Base-by-base conservation (phyloP, 2,113 vertebrate genomes). In the Chroicocephalus ridibundus region DNA sequence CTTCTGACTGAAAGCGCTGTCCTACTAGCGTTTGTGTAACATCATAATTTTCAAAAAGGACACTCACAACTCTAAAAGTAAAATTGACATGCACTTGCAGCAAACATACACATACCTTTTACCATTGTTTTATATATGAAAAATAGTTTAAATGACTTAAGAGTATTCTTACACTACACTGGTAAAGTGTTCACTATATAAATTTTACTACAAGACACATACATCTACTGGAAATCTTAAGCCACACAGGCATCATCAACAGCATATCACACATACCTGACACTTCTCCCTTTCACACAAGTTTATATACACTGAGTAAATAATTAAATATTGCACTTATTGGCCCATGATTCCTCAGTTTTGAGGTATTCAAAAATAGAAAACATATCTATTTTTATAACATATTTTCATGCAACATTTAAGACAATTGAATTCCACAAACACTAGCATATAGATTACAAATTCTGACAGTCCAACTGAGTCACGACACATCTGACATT, bases 321-420 rank as follows among this genome's bases (percentile, higher is more conserved):
- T 99, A 97, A 98, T 98, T 99, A 99, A 99, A 99, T 99, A 99
- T 99, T 99, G 99, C 99, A 99, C 99, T 98, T 99, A 98, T 99
- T 99, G 99, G 99, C 99, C 99, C 99, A 99, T 99, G 97, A 98
- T 99, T 98, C 98, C 98, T 99, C 99, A 98, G 93, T 98, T 96
- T 93, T 98, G 99, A 99, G 97, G 98, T 98, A 98, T 99, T 98
- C 68, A 98, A 97, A 98, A 98, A 98, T 98, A 98, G 98, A 98
- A 97, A 98, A 98, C 97, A 97, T 98, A 98, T 98, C 97, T 98
- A 98, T 98, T 98, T 98, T 98, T 98, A 97, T 97, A 98, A 98
- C 97, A 98, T 98, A 89, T 98, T 98, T 98, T 98, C 99, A 99
- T 99, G 99, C 99, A 99, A 98, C 98, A 98, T 98, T 98, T 98